Percentiles rank a stretch among this genome's conserved stretches.
phyloP scores from a whole-genome alignment of 2,888 invertebrate species.

The Noctua fimbriata region DNA sequence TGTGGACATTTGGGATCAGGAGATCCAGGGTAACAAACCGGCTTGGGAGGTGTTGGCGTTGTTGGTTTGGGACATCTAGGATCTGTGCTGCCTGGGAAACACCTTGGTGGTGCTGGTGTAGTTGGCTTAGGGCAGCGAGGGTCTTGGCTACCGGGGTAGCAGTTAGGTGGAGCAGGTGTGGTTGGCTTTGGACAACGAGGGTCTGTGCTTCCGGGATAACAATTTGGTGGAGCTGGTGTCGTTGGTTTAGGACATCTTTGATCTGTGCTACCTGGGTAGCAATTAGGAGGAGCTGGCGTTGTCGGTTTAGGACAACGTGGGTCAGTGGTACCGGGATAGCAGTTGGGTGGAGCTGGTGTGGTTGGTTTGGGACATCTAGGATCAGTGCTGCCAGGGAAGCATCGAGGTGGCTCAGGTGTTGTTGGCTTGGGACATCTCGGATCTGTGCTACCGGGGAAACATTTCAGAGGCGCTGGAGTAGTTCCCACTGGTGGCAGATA shows the following conservation, averaged over 20 bases:
- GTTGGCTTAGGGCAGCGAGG: conserved; percentile 77
- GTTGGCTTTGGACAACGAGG: conserved; percentile 33
- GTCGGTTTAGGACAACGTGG: conserved; percentile 77
- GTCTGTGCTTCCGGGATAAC: background rate
- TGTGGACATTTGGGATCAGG: conserved; percentile 78
- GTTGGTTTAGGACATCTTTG: background rate
- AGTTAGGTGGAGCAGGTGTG: conserved; percentile 69
- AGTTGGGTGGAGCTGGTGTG: conserved; percentile 69
- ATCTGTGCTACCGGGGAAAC: conserved; percentile 75
- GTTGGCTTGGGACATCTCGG: conserved; percentile 77
- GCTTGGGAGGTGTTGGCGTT: conserved; percentile 4
- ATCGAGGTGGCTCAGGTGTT: conserved; percentile 61
- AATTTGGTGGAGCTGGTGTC: conserved; percentile 50
- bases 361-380: conserved; percentile 34
- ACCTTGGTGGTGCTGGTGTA: conserved; percentile 61
- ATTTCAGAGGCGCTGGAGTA: conserved; percentile 69
- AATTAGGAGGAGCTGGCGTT: conserved; percentile 61
- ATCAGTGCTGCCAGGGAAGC: conserved; percentile 67
- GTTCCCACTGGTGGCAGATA: conserved; percentile 69
- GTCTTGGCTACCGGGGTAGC: conserved; percentile 75
- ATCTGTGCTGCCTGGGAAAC: conserved; percentile 67
- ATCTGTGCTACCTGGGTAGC: conserved; percentile 66
- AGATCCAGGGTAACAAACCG: conserved; percentile 62
- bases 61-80: background rate
- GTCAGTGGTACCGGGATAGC: conserved; percentile 75